Evolutionary conservation across 2,113 vertebrate genomes (phyloP), one percentile per base, ranked within the genome.

Genomic region (Brachypodius melanocephalos): DNA sequence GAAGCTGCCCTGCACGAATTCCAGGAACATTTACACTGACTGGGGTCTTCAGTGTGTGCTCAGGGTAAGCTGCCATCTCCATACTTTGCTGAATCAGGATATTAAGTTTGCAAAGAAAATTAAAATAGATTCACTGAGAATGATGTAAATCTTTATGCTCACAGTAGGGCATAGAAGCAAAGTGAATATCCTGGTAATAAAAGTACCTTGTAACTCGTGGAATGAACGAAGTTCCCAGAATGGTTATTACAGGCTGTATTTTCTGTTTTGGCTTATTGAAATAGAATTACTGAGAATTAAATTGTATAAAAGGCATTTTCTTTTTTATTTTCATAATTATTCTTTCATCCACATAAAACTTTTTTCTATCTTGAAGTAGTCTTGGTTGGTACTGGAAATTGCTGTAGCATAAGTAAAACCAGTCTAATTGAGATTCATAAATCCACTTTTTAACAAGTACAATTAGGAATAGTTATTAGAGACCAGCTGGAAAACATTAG

Each of bases 391-490:
- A 74, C 81, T 80, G 96, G 65, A 96, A 96, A 95, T 91, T 72
- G 91, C 91, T 89, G 92, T 88, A 31, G 85, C 46, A 71, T 78
- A 80, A 97, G 92, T 97, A 93, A 90, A 78, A 96, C 94, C 67
- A n/a, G 72, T 67, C 94, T 98, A 98, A 98, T 96, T 98, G 97
- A 97, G 96, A 96, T 97, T 96, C 97, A 97, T 97, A 98, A 98
- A 98, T 98, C 97, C 78, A 68, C 89, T 94, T 98, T 98, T 97
- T 97, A 98, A 98, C 97, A 96, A 97, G 96, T 96, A 97, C 96
- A 97, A 97, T 98, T 97, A 98, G 94, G 94, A 97, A 96, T 96
- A 97, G 96, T 97, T 97, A 98, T 96, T 96, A 97, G 97, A 82
- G 87, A 96, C 96, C 92, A 92, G 96, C 97, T 97, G 97, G 97